Conservation (phyloP, 2,888 invertebrate species). For the Strigamia transsilvanica region DNA sequence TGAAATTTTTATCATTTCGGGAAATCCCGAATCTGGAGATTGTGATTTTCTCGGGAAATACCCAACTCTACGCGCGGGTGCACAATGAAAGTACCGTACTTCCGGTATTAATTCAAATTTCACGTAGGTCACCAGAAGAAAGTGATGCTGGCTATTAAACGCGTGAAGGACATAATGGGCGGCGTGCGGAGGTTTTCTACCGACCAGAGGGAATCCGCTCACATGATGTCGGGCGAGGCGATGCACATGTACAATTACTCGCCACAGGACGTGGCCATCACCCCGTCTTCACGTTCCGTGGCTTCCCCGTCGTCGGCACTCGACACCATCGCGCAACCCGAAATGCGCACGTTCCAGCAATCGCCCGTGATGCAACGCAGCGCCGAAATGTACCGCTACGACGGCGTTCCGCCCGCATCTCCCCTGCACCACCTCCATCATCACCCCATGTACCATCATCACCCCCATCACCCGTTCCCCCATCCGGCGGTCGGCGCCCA, state of each 20-base stretch:
- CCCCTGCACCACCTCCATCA: slow-evolving; percentile 51
- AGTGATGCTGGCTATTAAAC: slow-evolving; percentile 93
- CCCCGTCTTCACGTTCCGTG: slow-evolving; percentile 55
- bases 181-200: slow-evolving; percentile 66
- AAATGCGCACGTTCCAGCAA: slow-evolving; percentile 59
- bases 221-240: slow-evolving; percentile 49
- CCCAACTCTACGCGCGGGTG: no score
- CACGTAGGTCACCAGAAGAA: slow-evolving; percentile 99
- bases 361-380: slow-evolving; percentile 51
- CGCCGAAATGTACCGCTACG: slow-evolving; percentile 55
- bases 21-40: no score
- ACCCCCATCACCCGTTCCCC: slow-evolving; percentile 36
- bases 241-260: slow-evolving; percentile 52
- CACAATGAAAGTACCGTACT: no score
- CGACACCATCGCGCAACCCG: slow-evolving; percentile 56
- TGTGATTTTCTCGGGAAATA: no score
- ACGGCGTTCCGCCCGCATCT: slow-evolving; percentile 21
- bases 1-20: no score
- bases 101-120: no score
- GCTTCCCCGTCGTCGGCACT: slow-evolving; percentile 56
- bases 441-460: slow-evolving; percentile 27
- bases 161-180: slow-evolving; percentile 90
- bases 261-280: slow-evolving; percentile 58
- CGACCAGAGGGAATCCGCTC: slow-evolving; percentile 23
- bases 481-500: slow-evolving; percentile 13